These are phyloP conservation scores for Podabrus alpinus DNA, from an alignment of 2,888 invertebrate genomes.

Conservation along the genomic window DNA sequence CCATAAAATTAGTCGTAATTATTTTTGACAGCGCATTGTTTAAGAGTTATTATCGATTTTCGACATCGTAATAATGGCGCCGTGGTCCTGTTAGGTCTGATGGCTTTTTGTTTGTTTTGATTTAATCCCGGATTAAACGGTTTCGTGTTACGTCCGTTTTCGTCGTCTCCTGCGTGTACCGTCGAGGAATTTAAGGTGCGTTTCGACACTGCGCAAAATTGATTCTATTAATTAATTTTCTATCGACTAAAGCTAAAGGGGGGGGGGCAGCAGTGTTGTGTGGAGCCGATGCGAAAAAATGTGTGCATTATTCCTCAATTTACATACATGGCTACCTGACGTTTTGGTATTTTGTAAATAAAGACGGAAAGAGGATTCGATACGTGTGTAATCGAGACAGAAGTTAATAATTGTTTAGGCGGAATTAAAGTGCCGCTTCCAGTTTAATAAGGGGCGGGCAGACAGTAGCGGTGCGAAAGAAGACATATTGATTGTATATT, in stretches of 20 bases:
- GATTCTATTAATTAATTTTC: background rate
- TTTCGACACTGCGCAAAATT: background rate
- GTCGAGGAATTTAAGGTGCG: background rate
- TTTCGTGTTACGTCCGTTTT: background rate
- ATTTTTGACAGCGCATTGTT: slow-evolving; percentile 29
- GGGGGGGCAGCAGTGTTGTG: background rate
- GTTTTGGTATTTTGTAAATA: slow-evolving; percentile 19
- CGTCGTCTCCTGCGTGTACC: background rate
- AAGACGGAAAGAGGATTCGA: slow-evolving; percentile 9
- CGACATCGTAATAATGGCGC: slow-evolving; percentile 1
- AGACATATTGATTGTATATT: slow-evolving; percentile 27
- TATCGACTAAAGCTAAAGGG: no score
- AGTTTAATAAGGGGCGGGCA: slow-evolving; percentile 52
- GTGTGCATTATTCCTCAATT: slow-evolving; percentile 26
- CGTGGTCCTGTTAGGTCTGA: background rate
- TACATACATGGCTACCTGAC: slow-evolving; percentile 36
- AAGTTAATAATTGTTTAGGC: slow-evolving; percentile 51
- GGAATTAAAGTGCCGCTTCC: slow-evolving; percentile 52
- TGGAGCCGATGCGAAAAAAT: background rate
- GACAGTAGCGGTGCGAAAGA: slow-evolving; percentile 47
- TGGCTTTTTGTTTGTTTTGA: background rate
- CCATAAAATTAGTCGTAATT: slow-evolving; percentile 25
- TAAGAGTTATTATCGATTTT: slow-evolving; percentile 27
- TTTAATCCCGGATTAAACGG: background rate
- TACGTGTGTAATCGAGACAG: slow-evolving; percentile 36